phyloP scores from a whole-genome alignment of 1,140 invertebrate species.

The Temnothorax nylanderi region DNA sequence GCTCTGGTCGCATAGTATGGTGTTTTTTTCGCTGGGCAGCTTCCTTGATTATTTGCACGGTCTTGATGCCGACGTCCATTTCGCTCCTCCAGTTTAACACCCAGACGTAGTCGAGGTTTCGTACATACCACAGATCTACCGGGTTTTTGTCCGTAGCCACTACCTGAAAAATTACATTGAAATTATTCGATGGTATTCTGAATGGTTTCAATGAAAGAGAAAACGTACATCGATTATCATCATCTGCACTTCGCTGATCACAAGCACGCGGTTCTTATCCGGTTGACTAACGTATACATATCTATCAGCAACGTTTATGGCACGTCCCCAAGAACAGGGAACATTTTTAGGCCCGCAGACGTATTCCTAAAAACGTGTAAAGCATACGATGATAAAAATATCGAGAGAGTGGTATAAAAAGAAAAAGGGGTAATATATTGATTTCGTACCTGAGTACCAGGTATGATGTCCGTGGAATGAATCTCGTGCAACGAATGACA shows the following conservation, averaged over 20 bases:
- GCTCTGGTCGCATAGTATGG: slow-evolving; percentile 92
- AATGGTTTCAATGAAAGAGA: not conserved
- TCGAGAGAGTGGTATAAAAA: not conserved
- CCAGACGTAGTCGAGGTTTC: slow-evolving; percentile 93
- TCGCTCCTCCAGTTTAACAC: slow-evolving; percentile 90
- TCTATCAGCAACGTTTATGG: slow-evolving; percentile 90
- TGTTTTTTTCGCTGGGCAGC: slow-evolving; percentile 92
- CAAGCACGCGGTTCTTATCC: slow-evolving; percentile 89
- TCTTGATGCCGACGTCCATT: slow-evolving; percentile 89
- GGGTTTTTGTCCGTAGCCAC: slow-evolving; percentile 92
- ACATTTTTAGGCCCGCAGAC: slow-evolving; percentile 90
- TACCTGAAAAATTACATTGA: slow-evolving; percentile 84
- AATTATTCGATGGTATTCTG: not conserved
- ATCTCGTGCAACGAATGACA: slow-evolving; percentile 92
- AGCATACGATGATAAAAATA: not conserved
- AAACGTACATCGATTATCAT: slow-evolving; percentile 89
- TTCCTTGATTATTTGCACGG: slow-evolving; percentile 92
- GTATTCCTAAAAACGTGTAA: slow-evolving; percentile 86
- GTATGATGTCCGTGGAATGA: slow-evolving; percentile 91
- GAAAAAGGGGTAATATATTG: not conserved
- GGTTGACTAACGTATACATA: slow-evolving; percentile 93
- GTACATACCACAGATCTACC: slow-evolving; percentile 90
- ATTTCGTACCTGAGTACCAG: slow-evolving; percentile 88
- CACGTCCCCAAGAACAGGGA: slow-evolving; percentile 91
- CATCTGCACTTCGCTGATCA: slow-evolving; percentile 91